Evolutionary conservation across 2,113 vertebrate genomes (phyloP).

Genomic region (Chamaetylas fuelleborni): DNA sequence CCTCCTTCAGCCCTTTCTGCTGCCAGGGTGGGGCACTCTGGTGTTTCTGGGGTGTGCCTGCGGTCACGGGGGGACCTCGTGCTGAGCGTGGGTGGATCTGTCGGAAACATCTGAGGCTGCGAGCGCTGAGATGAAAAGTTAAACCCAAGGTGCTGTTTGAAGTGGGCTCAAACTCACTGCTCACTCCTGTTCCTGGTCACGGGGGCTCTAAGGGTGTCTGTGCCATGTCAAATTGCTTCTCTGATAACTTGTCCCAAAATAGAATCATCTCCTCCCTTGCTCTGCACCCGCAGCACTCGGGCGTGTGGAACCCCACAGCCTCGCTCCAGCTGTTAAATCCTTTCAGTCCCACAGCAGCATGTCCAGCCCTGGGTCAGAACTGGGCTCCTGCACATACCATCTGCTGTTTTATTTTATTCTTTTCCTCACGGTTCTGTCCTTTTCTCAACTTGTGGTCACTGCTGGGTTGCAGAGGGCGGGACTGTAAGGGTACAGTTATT

Average conservation of each 20-base stretch:
- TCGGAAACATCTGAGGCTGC: not conserved
- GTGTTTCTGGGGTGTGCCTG: not conserved
- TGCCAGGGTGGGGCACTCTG: not conserved
- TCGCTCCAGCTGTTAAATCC: not conserved
- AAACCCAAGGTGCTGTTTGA: not conserved
- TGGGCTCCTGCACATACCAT: not conserved
- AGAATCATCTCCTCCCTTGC: not conserved
- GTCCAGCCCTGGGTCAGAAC: not conserved
- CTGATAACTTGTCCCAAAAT: not conserved
- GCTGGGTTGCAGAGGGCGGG: not conserved
- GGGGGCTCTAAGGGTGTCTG: not conserved
- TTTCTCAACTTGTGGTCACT: not conserved
- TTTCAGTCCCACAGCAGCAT: not conserved
- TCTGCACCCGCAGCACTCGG: fast-evolving
- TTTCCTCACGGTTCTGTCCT: not conserved
- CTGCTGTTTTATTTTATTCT: not conserved
- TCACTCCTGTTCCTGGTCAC: not conserved
- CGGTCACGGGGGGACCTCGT: not conserved
- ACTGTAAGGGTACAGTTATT: not conserved
- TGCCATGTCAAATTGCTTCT: not conserved
- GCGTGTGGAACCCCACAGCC: not conserved
- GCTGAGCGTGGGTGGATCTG: not conserved
- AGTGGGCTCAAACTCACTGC: not conserved
- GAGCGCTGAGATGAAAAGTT: not conserved
- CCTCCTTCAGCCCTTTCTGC: not conserved